A percentile compares a stretch with the other conserved stretches of the same genome.
These are phyloP conservation scores for Hyperoplus lanceolatus DNA, from an alignment of 2,797 vertebrate species.

Conservation along the genomic window DNA sequence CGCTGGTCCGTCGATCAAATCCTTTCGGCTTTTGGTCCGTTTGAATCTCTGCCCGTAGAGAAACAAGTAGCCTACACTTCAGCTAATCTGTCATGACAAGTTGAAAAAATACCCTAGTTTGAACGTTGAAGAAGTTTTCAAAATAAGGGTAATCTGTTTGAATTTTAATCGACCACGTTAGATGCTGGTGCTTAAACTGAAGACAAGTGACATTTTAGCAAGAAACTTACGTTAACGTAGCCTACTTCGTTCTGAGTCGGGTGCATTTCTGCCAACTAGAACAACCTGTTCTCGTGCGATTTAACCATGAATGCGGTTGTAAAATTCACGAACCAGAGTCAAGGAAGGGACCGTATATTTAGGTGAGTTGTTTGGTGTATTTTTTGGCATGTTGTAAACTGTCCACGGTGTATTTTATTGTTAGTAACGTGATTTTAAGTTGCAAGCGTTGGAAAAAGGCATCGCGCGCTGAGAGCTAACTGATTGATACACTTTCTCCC, in stretches of 20 bases:
- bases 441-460: neutral
- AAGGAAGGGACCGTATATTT: constrained; percentile 92
- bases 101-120: neutral
- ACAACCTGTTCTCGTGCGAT: constrained; percentile 54
- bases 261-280: constrained; percentile 20
- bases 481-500: neutral
- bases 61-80: constrained; percentile 34
- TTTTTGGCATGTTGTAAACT: neutral
- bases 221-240: neutral
- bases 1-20: constrained; percentile 38
- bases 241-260: neutral
- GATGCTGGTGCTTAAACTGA: no score
- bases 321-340: constrained; percentile 89
- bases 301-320: constrained; percentile 88
- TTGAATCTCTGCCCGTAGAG: constrained; percentile 40
- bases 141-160: neutral
- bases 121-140: constrained; percentile 22
- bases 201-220: neutral
- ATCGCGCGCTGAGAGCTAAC: neutral
- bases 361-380: constrained; percentile 78
- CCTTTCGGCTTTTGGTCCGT: constrained; percentile 46
- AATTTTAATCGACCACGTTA: neutral
- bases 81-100: neutral
- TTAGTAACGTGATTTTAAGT: constrained; percentile 8
- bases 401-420: neutral